A percentile compares a stretch with the other conserved stretches of the same genome.
Conservation (phyloP, 35 echinoderm and acorn worm genomes). For the Ophioderma brevispina region DNA sequence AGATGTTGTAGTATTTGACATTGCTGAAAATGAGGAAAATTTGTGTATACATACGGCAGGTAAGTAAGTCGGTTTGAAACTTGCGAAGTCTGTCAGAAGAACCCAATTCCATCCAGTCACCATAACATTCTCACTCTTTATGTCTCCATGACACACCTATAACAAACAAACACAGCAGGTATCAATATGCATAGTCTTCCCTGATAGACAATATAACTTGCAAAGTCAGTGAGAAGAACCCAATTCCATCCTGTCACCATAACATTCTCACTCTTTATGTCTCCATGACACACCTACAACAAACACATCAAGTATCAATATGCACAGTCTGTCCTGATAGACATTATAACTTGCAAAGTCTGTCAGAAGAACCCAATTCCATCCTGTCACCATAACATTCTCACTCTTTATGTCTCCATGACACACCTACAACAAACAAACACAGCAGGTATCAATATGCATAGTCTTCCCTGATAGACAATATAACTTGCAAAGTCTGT, state of each 20-base stretch:
- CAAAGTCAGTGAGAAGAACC: slow-evolving; percentile 96
- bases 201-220: no score
- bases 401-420: slow-evolving; percentile 99
- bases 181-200: no score
- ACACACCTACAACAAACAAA: no score
- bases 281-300: slow-evolving; percentile 90
- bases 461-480: no score
- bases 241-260: slow-evolving; percentile 98
- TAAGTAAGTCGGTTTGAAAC: slow-evolving; percentile 94
- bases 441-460: no score
- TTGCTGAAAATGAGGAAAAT: no score
- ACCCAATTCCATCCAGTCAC: slow-evolving; percentile 97
- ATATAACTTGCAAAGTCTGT: slow-evolving; percentile 98
- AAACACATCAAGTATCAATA: no score
- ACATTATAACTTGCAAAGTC: slow-evolving; percentile 99
- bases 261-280: slow-evolving; percentile 98
- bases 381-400: slow-evolving; percentile 97
- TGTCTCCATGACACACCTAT: slow-evolving; percentile 95
- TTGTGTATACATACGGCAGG: slow-evolving; percentile 77
- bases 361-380: slow-evolving; percentile 95
- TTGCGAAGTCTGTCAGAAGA: slow-evolving; percentile 95
- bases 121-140: slow-evolving; percentile 99
- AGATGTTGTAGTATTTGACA: no score
- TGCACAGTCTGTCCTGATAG: no score
- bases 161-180: no score